Evolutionary conservation across 1,140 invertebrate genomes (phyloP), one percentile per base, ranked within the genome.

Genomic region (Philaenus spumarius): DNA sequence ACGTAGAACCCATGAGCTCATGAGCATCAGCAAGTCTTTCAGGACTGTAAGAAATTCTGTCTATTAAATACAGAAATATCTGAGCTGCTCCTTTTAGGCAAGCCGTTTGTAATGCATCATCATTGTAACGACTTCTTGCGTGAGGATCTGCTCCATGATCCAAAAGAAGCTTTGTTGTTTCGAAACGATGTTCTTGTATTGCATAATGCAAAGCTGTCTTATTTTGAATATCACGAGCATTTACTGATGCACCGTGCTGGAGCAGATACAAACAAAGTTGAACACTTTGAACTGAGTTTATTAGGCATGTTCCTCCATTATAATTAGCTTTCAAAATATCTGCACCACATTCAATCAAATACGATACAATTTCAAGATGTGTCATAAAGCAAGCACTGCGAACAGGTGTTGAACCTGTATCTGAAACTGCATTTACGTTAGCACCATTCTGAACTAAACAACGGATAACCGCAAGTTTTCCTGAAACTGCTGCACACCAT

Each of bases 141-240:
- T 81, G 80, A 19, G 87, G 86, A 76, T 91, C 81, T 1, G 93
- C 92, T 47, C 87, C 87, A 75, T 87, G 77, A 46, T 85, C 79
- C 34, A 96, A 72, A 20, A 96, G 72, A 34, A 96, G 73, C 66
- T 86, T 86, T 0, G 89, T 90, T 2, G 92, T 93, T 71, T 92
- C 90, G 67, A 92, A 76, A 60, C 87, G 77, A 61, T 78, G 77
- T 67, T 82, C 80, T 55, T 68, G 63, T 61, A 95, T 93, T 0
- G 93, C 90, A 75, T 97, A 95, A 78, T 97, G 93, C 58, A 97
- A 77, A 24, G 92, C 93, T 61, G 92, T 91, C 74, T 95, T 95
- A 64, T 86, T 85, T 71, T 95, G 91, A 64, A 90, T 90, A 74
- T 96, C 93, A 22, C 82, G 80, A 1, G 90, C 89, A 76, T 95